Evolutionary conservation across 2,797 vertebrate genomes (phyloP).

Genomic region (Pseudochaenichthys georgianus): DNA sequence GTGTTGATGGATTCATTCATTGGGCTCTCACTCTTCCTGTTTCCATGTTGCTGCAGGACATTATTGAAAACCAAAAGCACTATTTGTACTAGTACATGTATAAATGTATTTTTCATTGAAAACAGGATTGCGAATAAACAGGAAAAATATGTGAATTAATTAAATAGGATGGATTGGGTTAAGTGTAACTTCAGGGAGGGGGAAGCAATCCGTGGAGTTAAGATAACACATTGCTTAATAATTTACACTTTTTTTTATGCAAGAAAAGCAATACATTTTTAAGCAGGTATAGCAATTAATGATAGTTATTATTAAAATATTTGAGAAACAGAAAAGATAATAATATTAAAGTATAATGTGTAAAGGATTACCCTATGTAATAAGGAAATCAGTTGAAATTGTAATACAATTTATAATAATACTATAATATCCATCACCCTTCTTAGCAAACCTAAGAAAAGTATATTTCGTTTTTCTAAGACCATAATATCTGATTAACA

Average conservation of each 20-base stretch:
- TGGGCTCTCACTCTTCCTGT: conserved; percentile 70
- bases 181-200: not conserved
- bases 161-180: not conserved
- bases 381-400: not conserved
- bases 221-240: not conserved
- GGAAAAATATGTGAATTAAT: not conserved
- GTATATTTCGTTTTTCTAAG: not conserved
- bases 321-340: not conserved
- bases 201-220: not conserved
- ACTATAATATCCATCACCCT: not conserved
- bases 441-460: not conserved
- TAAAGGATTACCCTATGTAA: not conserved
- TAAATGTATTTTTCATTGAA: conserved; percentile 1
- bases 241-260: not conserved
- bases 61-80: conserved; percentile 20
- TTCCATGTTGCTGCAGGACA: conserved; percentile 48
- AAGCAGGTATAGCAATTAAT: not conserved
- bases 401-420: not conserved
- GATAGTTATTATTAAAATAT: not conserved
- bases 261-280: not conserved
- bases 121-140: not conserved
- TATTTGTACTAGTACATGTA: not conserved
- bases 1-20: conserved; percentile 32
- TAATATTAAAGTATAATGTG: not conserved
- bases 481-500: not conserved